Evolutionary conservation across 2,113 vertebrate genomes (phyloP).

Genomic region (Corapipo altera): DNA sequence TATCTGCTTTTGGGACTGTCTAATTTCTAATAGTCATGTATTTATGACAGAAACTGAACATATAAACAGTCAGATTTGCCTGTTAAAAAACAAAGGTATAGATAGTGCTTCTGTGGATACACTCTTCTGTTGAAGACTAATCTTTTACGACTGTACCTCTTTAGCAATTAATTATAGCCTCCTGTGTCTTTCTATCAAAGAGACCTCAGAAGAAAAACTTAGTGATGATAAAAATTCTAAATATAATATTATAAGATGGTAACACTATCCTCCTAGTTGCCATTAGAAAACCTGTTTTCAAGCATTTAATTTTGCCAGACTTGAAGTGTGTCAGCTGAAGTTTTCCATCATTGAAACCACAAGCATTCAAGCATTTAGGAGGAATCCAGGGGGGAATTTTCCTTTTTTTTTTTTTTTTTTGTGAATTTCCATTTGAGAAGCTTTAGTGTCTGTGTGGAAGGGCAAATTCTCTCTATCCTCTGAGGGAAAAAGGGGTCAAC

Average conservation of each 20-base stretch:
- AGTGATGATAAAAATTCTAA: not conserved
- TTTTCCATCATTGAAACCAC: conserved; percentile 49
- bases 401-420: not conserved
- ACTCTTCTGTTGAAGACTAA: not conserved
- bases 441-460: not conserved
- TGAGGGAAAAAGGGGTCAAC: not conserved
- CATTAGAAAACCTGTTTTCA: conserved; percentile 6
- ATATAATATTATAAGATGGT: not conserved
- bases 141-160: not conserved
- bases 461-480: not conserved
- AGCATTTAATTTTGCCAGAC: not conserved
- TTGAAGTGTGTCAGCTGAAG: not conserved
- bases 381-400: not conserved
- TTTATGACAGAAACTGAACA: not conserved
- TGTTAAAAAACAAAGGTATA: not conserved
- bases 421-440: conserved; percentile 21
- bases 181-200: not conserved
- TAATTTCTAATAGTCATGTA: not conserved
- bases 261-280: not conserved
- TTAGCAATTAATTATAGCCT: not conserved
- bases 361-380: conserved; percentile 24
- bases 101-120: not conserved
- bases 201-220: not conserved
- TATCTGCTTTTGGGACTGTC: not conserved
- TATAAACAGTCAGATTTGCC: not conserved